A percentile compares a stretch with the other conserved stretches of the same genome.
phyloP scores from a whole-genome alignment of 1,140 invertebrate species.

The Spodoptera litura region DNA sequence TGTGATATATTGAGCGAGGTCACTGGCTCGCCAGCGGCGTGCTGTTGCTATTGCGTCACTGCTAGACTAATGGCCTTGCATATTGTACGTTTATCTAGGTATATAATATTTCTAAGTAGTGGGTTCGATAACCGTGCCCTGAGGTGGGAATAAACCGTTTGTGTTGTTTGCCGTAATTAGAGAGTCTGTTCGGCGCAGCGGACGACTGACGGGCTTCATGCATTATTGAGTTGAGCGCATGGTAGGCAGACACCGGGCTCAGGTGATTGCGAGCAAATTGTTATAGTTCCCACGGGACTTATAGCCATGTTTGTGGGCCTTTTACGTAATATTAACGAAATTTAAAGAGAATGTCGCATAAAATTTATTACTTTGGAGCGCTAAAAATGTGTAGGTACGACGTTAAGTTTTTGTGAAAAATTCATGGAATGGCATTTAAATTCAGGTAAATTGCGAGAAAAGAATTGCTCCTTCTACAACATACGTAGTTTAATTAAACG shows the following conservation, averaged over 20 bases:
- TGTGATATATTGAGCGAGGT: slow-evolving; percentile 73
- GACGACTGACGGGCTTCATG: slow-evolving; percentile 67
- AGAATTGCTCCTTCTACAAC: slow-evolving; percentile 22
- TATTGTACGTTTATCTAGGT: slow-evolving; percentile 65
- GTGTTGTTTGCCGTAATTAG: slow-evolving; percentile 74
- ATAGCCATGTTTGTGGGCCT: slow-evolving; percentile 48
- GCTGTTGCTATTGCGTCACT: slow-evolving; percentile 66
- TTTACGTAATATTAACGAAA: slow-evolving; percentile 45
- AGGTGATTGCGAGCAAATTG: slow-evolving; percentile 69
- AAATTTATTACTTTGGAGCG: slow-evolving; percentile 9
- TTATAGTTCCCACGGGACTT: slow-evolving; percentile 72
- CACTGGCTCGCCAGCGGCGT: slow-evolving; percentile 57
- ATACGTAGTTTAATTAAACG: slow-evolving; percentile 36
- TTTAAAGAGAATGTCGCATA: slow-evolving; percentile 29
- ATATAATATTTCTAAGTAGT: slow-evolving; percentile 60
- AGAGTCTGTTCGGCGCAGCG: slow-evolving; percentile 62
- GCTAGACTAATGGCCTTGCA: slow-evolving; percentile 68
- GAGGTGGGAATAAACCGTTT: slow-evolving; percentile 75
- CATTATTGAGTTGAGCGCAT: slow-evolving; percentile 72
- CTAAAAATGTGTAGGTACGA: not conserved
- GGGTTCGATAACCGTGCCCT: slow-evolving; percentile 76
- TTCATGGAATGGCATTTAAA: not conserved
- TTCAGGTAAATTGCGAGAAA: slow-evolving; percentile 11
- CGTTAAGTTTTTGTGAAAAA: slow-evolving; percentile 13
- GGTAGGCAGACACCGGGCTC: slow-evolving; percentile 54